These are phyloP conservation scores for Antennarius striatus DNA, from an alignment of 2,113 vertebrate species.

Conservation along the genomic window DNA sequence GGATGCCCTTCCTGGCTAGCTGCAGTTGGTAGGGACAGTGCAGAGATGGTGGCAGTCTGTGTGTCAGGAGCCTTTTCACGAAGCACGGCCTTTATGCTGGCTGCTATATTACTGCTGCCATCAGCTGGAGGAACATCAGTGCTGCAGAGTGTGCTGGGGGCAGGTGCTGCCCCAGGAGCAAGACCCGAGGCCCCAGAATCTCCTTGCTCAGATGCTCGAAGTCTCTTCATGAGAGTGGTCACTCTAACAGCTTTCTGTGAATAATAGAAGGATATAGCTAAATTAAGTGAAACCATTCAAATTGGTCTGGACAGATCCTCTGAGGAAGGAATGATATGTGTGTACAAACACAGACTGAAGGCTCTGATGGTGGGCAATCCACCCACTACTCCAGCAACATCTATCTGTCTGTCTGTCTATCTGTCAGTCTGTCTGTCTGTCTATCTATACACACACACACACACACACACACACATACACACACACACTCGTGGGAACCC, in stretches of 20 bases:
- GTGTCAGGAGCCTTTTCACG: slow-evolving; percentile 65
- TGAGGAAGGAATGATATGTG: no score
- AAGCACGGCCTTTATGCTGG: slow-evolving; percentile 60
- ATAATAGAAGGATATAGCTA: not conserved
- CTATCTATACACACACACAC: no score
- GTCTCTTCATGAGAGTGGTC: slow-evolving; percentile 96
- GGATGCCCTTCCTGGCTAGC: slow-evolving; percentile 70
- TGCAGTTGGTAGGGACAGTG: slow-evolving; percentile 61
- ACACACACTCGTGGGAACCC: no score
- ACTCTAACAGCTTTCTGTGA: slow-evolving; percentile 94
- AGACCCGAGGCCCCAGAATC: slow-evolving; percentile 71
- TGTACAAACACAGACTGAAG: no score
- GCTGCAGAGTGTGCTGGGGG: slow-evolving; percentile 44
- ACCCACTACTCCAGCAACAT: no score
- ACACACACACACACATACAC: no score
- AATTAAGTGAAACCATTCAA: no score
- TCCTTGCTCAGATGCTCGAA: slow-evolving; percentile 89
- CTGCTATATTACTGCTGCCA: slow-evolving; percentile 30
- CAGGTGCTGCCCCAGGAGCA: slow-evolving; percentile 65
- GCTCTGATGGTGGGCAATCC: no score
- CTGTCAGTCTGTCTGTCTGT: no score
- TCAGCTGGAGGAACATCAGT: slow-evolving; percentile 59
- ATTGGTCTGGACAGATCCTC: no score
- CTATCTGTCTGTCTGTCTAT: no score
- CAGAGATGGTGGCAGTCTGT: slow-evolving; percentile 53